Base-by-base conservation (phyloP, 2,113 vertebrate species). In the Micronisus gabar region DNA sequence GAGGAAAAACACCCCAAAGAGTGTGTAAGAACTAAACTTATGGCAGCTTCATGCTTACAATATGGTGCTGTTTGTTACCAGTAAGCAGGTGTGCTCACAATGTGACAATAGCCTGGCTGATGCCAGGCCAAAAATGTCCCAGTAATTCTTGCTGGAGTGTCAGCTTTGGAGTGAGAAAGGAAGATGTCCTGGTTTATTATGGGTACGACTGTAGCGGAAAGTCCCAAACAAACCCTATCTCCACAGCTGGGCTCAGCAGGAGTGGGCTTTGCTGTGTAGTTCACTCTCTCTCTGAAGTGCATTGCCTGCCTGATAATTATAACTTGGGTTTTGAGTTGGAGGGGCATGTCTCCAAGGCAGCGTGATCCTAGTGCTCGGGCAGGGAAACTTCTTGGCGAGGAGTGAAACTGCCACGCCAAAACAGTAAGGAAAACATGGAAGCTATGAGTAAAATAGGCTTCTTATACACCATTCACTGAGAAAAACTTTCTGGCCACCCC, bases 231-330 rank as follows among this genome's bases (percentile, higher is more conserved):
- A 84, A 13, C 36, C 34, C 15, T 50, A 15, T 61, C 40, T 82
- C 78, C 47, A n/a, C 95, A 97, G 94, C 95, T 97, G 97, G 91
- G 55, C 96, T 68, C 96, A 95, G 96, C 95, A 90, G 94, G 95
- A 58, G 14, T 18, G 41, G 53, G 84, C 59, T 92, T 91, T 81
- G 45, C 58, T 76, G 36, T 58, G 67, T 62, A 48, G 55, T 63
- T 74, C 0, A 0, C 52, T 81, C 36, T 56, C 18, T 73, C 38
- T 86, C 81, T 75, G 83, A 79, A 84, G 56, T 45, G 12, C 40
- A 22, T 38, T 19, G 32, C n/a, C 52, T 91, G 73, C 47, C 56
- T 81, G 30, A 72, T 72, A 80, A 84, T 71, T 91, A 7, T 27
- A 85, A 7, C 27, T 75, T 2, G 3, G 36, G 30, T 87, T 95